A percentile compares a stretch with the other conserved stretches of the same genome.
These are phyloP conservation scores for Microtus oregoni DNA, from an alignment of 2,113 vertebrate genomes.

Conservation along the genomic window DNA sequence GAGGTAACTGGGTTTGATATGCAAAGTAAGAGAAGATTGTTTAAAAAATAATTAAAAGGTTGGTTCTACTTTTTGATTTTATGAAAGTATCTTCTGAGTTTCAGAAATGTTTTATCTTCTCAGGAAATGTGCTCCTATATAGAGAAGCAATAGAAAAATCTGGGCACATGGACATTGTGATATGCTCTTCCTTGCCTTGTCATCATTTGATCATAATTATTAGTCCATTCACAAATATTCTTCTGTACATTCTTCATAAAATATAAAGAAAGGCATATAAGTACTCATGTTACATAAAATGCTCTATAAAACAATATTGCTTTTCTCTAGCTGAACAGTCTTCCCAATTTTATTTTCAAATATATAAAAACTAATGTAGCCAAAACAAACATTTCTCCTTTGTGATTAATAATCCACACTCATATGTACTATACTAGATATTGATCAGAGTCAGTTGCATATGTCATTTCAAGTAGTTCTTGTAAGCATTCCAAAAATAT, in stretches of 20 bases:
- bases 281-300: neutral
- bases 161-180: neutral
- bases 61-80: neutral
- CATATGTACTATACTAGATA: neutral
- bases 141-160: neutral
- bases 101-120: neutral
- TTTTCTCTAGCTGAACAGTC: neutral
- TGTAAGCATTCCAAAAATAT: no score
- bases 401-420: neutral
- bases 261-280: neutral
- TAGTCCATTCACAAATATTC: neutral
- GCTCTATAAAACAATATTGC: neutral
- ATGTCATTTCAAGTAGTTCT: neutral
- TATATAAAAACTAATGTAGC: no score
- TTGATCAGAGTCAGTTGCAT: neutral
- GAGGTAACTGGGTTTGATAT: no score
- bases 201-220: neutral
- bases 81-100: neutral
- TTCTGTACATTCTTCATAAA: neutral
- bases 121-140: neutral
- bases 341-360: neutral
- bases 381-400: neutral
- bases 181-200: rapidly evolving
- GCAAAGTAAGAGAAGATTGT: no score
- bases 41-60: no score